Base-by-base conservation (phyloP, 2,113 vertebrate genomes). In the Oreocharis arfaki region DNA sequence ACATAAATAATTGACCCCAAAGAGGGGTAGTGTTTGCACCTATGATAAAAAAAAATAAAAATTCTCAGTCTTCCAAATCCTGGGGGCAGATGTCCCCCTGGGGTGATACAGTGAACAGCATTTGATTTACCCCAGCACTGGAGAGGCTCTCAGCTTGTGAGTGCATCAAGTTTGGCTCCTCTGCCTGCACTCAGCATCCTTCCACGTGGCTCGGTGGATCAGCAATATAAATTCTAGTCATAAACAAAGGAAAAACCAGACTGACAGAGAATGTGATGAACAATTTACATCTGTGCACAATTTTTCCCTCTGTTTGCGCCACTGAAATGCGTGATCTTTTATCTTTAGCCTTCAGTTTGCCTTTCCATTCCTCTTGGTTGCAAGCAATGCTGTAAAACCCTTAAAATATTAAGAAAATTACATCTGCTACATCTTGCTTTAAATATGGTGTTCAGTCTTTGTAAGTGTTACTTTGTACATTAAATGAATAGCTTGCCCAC, bases 381-480 rank as follows among this genome's bases (percentile, higher is more conserved):
- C 73, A 64, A 84, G 76, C 46, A 75, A 35, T 0, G 5, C 73
- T 57, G 64, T 89, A 92, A 96, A 95, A 69, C n/a, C 83, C 89
- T 90, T 88, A 96, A 93, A 41, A 49, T 82, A 93, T 87, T 69
- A 96, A 96, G 93, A 94, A 89, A 79, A 86, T 82, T 67, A 39
- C 74, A 69, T 85, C 35, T 80, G 88, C 61, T 92, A 68, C 89
- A 87, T 94, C 91, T 88, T 5, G 21, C 57, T 91, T 95, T 95
- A 96, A 97, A 85, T 76, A 95, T 44, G 75, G 68, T 28, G 24
- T 87, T 97, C 75, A 39, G 75, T n/a, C 35, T 92, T 30, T 21
- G 42, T 75, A 93, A 88, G 67, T 44, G 91, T 94, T 75, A 56
- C 77, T 93, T 73, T 64, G 23, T 69, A 44, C 61, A 50, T 73